Conservation (phyloP, 2,888 invertebrate species). For the Hemithea aestivaria region DNA sequence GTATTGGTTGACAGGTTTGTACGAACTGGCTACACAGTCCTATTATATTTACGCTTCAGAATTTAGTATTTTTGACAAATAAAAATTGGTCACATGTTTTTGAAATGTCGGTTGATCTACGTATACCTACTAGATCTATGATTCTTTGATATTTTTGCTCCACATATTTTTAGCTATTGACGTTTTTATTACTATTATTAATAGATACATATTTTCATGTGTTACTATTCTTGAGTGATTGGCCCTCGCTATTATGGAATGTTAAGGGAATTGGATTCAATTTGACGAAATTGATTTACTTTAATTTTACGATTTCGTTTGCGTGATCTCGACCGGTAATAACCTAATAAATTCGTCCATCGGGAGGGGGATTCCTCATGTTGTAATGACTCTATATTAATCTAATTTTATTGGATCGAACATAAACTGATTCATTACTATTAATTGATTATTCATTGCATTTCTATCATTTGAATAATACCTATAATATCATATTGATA, state of each 20-base stretch:
- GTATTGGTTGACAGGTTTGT: too few species aligned
- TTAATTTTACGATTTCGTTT: conserved; percentile 76
- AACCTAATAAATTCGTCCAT: conserved; percentile 72
- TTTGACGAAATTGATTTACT: conserved; percentile 69
- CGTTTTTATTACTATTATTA: conserved; percentile 41
- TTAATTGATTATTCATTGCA: not conserved
- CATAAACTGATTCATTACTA: conserved; percentile 16
- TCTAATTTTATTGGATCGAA: conserved; percentile 47
- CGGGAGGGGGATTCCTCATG: conserved; percentile 54
- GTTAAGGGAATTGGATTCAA: conserved; percentile 67
- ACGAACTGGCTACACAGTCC: too few species aligned
- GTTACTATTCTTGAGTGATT: conserved; percentile 23
- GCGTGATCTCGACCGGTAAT: conserved; percentile 75
- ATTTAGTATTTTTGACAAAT: too few species aligned
- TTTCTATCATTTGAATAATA: too few species aligned
- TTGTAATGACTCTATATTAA: conserved; percentile 63
- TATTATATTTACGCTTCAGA: too few species aligned
- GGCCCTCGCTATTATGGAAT: conserved; percentile 38
- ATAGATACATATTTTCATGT: conserved; percentile 18
- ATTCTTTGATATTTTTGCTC: conserved; percentile 44
- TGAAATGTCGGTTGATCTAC: too few species aligned
- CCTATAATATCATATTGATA: too few species aligned
- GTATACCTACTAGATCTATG: too few species aligned
- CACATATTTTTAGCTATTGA: conserved; percentile 43
- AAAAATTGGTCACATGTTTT: too few species aligned